Base-by-base conservation (phyloP, 2,113 vertebrate species). In the Symphodus melops region DNA sequence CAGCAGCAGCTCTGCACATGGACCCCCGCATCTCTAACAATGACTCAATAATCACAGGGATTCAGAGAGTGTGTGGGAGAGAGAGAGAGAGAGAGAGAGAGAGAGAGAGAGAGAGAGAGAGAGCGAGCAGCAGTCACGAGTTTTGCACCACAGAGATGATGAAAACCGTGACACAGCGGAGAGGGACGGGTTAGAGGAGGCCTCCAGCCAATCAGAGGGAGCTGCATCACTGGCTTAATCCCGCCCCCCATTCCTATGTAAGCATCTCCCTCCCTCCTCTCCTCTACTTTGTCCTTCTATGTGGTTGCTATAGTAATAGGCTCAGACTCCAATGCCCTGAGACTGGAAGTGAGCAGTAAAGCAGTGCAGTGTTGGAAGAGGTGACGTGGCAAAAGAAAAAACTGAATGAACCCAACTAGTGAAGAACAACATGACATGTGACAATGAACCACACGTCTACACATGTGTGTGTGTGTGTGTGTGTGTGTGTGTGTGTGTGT, bases 301-400 rank as follows among this genome's bases (percentile, higher is more conserved):
- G 81, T 4, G 68, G 97, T 98, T 96, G 91, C 94, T 92, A 97
- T 96, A 92, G 98, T 86, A 95, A 98, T 87, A 0, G 84, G 90
- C 92, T 86, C 91, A 67, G 87, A 86, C 83, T 93, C 89, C 68
- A 66, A 82, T 75, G 90, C 81, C 81, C 79, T 44, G 51, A 67
- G 14, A 56, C 76, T 77, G 75, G 82, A 56, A 83, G 72, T 23
- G 67, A 65, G 59, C 60, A 79, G 64, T 68, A 51, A 66, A 70
- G 71, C 54, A 63, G 62, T 72, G 85, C 81, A 36, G 81, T 10
- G 88, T 69, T 91, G 88, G 87, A 76, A 84, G 64, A 53, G 68
- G 67, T 89, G 88, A 91, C 84, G 84, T 88, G 86, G 88, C 72
- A 8, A 19, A 16, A 25, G 37, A 39, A 65, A 75, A 65, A 75